A percentile compares a stretch with the other conserved stretches of the same genome.
phyloP scores from a whole-genome alignment of 1,140 invertebrate genomes.

The Musca vetustissima region DNA sequence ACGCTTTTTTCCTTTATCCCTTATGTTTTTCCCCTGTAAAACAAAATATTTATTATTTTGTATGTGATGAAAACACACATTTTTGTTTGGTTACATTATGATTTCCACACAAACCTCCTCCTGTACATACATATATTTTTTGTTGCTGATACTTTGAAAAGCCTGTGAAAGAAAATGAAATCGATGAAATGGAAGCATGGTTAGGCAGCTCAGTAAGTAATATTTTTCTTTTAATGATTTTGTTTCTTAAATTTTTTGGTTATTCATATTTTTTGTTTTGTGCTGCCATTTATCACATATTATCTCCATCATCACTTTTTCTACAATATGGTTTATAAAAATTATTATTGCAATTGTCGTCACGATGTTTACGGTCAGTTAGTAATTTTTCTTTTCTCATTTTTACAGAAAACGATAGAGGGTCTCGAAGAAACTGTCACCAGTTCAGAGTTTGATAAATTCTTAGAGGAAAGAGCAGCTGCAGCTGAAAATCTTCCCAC shows the following conservation, averaged over 20 bases:
- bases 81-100: too few species aligned
- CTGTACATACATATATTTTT: constrained; percentile 5
- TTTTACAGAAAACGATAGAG: constrained; percentile 46
- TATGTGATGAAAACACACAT: too few species aligned
- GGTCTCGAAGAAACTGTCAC: constrained; percentile 73
- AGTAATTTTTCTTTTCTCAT: neutral
- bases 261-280: constrained; percentile 26
- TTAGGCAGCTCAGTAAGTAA: constrained; percentile 68
- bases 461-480: constrained; percentile 84
- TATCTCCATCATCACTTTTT: neutral
- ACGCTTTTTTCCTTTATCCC: too few species aligned
- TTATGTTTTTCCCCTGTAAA: too few species aligned
- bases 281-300: neutral
- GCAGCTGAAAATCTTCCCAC: constrained; percentile 72
- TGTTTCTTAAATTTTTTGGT: constrained; percentile 30
- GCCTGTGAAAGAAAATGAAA: constrained; percentile 82
- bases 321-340: neutral
- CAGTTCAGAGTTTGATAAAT: constrained; percentile 90
- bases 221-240: constrained; percentile 27
- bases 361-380: too few species aligned
- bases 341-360: too few species aligned
- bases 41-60: too few species aligned
- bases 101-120: too few species aligned
- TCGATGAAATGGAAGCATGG: constrained; percentile 94
- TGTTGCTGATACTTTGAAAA: constrained; percentile 34